Percentiles rank a stretch among this genome's conserved stretches.
Evolutionary conservation across 2,113 vertebrate species (phyloP).

Genomic region (Tragelaphus buxtoni): DNA sequence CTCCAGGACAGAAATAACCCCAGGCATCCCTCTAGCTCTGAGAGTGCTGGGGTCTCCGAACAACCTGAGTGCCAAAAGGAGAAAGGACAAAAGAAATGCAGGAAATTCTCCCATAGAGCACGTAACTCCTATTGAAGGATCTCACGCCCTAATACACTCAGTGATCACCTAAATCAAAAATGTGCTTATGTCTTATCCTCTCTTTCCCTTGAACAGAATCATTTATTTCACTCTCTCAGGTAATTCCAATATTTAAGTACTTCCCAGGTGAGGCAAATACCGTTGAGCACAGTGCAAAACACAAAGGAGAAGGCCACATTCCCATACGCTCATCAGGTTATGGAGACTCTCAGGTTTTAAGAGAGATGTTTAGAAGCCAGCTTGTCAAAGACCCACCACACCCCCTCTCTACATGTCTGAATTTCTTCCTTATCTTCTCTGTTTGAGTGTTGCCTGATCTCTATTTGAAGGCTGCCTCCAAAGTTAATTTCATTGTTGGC

Average conservation of each 20-base stretch:
- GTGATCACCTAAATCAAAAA: neutral
- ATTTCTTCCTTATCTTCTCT: neutral
- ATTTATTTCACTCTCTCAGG: neutral
- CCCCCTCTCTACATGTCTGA: neutral
- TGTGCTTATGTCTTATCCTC: neutral
- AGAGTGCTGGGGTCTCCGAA: neutral
- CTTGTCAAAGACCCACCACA: neutral
- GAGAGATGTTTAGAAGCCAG: neutral
- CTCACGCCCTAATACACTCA: accelerated
- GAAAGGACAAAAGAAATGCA: neutral
- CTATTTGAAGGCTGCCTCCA: neutral
- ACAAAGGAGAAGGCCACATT: neutral
- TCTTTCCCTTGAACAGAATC: neutral
- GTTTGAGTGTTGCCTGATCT: neutral
- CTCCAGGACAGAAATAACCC: neutral
- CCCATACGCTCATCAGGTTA: neutral
- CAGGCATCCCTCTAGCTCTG: neutral
- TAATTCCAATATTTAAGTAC: neutral
- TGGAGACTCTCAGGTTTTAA: neutral
- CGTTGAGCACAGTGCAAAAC: neutral
- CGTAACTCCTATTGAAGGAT: neutral
- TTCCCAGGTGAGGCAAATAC: neutral
- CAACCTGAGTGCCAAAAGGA: neutral
- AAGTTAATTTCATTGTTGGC: neutral
- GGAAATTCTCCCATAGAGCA: neutral